phyloP scores from a whole-genome alignment of 2,888 invertebrate genomes.

The Oeneis ivallda region DNA sequence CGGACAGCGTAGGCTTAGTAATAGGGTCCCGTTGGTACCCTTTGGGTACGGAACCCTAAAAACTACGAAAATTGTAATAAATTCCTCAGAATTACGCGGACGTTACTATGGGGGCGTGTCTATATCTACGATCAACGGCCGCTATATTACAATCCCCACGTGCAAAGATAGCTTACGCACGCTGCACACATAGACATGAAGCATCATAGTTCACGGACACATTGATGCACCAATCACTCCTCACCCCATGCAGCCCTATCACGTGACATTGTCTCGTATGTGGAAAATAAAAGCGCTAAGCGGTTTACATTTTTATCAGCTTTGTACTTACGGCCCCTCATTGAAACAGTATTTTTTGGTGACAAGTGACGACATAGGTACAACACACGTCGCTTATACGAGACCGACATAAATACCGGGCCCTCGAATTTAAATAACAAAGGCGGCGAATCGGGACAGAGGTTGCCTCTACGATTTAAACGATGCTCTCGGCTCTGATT shows the following conservation, averaged over 20 bases:
- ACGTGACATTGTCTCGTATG: slow-evolving; percentile 56
- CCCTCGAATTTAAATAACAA: slow-evolving; percentile 41
- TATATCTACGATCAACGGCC: slow-evolving; percentile 21
- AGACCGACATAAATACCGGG: slow-evolving; percentile 38
- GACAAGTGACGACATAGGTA: slow-evolving; percentile 50
- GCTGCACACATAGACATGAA: slow-evolving; percentile 45
- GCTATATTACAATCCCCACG: slow-evolving; percentile 57
- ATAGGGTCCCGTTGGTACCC: too few species aligned
- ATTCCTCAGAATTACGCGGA: not conserved
- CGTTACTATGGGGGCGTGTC: slow-evolving; percentile 31
- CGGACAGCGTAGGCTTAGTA: too few species aligned
- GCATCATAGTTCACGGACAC: slow-evolving; percentile 45
- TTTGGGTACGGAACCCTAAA: too few species aligned
- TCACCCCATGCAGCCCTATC: slow-evolving; percentile 52
- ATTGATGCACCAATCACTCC: slow-evolving; percentile 51
- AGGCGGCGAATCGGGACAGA: slow-evolving; percentile 31
- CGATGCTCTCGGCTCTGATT: slow-evolving; percentile 39
- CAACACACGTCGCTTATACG: slow-evolving; percentile 42
- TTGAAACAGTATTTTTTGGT: slow-evolving; percentile 40
- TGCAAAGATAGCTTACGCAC: slow-evolving; percentile 56
- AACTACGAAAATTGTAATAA: slow-evolving; percentile 3
- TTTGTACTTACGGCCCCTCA: slow-evolving; percentile 60
- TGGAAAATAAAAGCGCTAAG: slow-evolving; percentile 70
- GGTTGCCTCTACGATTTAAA: slow-evolving; percentile 30
- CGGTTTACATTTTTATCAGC: slow-evolving; percentile 75